phyloP scores from a whole-genome alignment of 2,113 vertebrate genomes.

The Alligator sinensis region DNA sequence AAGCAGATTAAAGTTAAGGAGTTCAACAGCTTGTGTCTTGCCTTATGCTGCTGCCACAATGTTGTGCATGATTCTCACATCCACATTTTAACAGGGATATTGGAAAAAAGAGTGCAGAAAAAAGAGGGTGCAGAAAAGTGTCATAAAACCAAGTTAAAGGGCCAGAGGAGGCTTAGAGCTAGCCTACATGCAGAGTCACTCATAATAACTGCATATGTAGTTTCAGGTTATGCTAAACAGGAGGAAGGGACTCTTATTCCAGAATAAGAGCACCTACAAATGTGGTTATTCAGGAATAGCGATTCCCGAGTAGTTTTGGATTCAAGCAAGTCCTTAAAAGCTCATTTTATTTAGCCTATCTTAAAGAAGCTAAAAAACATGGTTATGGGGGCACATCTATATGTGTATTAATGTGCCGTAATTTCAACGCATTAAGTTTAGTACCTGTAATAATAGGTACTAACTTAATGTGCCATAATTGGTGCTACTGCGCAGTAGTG shows the following conservation, averaged over 20 bases:
- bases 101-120: accelerated
- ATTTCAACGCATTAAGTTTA: too few species aligned
- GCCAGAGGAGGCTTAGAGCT: neutral
- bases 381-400: neutral
- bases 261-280: neutral
- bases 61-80: neutral
- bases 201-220: neutral
- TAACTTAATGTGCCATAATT: too few species aligned
- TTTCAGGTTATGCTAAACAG: neutral
- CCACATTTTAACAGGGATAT: neutral
- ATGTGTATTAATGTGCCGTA: neutral
- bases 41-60: neutral
- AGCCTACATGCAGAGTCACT: neutral
- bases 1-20: neutral
- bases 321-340: neutral
- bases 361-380: neutral
- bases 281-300: neutral
- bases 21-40: neutral
- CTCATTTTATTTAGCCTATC: neutral
- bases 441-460: too few species aligned
- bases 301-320: neutral
- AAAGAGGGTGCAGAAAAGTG: neutral
- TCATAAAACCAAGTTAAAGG: neutral
- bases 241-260: neutral
- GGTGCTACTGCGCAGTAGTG: too few species aligned